A percentile compares a stretch with the other conserved stretches of the same genome.
phyloP scores from a whole-genome alignment of 2,113 vertebrate species.

The Atlantisia rogersi region DNA sequence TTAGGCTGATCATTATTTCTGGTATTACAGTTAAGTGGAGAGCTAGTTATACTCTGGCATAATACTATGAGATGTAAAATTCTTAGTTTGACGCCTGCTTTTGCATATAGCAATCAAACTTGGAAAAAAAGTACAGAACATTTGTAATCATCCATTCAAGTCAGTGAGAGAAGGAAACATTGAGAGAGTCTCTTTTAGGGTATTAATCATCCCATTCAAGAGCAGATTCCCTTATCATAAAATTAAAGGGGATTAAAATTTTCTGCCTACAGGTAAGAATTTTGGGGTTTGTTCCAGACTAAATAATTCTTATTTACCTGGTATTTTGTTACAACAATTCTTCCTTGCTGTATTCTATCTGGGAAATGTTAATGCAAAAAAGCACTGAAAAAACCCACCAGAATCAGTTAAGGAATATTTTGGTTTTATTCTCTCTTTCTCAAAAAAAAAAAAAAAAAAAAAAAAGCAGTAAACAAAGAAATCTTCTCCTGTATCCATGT shows the following conservation, averaged over 20 bases:
- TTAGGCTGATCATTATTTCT: neutral
- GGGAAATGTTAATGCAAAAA: neutral
- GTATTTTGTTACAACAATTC: neutral
- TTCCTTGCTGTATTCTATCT: neutral
- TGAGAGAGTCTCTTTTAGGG: neutral
- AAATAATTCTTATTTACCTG: neutral
- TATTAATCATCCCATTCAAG: neutral
- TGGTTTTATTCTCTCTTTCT: neutral
- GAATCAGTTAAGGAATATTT: neutral
- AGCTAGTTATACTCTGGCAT: neutral
- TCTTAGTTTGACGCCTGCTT: too few species aligned
- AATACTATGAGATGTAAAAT: neutral
- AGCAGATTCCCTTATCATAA: neutral
- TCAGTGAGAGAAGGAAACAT: neutral
- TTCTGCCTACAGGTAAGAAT: neutral
- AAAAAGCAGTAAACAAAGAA: neutral
- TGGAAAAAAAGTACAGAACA: neutral
- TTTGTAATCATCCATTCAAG: neutral
- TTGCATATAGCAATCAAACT: neutral
- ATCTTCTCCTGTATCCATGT: neutral
- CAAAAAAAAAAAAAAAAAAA: neutral
- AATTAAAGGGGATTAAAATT: neutral
- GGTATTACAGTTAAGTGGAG: neutral
- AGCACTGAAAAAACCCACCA: neutral
- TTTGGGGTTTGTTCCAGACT: neutral